These are phyloP conservation scores for Mythimna pallens DNA, from an alignment of 2,888 invertebrate species.

Conservation along the genomic window DNA sequence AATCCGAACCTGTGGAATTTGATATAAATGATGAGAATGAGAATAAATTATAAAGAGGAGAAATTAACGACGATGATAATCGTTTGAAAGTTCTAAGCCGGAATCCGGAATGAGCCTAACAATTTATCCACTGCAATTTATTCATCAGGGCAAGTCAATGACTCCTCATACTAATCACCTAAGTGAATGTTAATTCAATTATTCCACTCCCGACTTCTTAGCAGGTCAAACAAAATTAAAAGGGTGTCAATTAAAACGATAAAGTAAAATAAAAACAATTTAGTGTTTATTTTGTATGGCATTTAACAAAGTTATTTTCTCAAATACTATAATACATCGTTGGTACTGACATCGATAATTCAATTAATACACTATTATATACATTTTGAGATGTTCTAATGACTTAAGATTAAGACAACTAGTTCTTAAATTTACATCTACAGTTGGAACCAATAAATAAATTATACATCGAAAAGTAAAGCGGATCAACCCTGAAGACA, in stretches of 20 bases:
- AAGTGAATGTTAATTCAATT: slow-evolving; percentile 46
- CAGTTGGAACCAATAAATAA: slow-evolving; percentile 84
- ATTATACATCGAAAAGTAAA: slow-evolving; percentile 77
- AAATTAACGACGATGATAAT: slow-evolving; percentile 41
- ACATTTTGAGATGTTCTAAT: slow-evolving; percentile 80
- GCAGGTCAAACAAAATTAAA: slow-evolving; percentile 50
- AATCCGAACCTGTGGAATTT: slow-evolving; percentile 47
- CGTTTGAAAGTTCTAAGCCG: slow-evolving; percentile 53
- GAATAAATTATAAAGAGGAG: slow-evolving; percentile 52
- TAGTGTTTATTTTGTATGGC: slow-evolving; percentile 87
- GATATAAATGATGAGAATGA: slow-evolving; percentile 47
- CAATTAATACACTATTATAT: slow-evolving; percentile 84
- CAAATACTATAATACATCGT: slow-evolving; percentile 87
- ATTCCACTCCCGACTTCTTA: slow-evolving; percentile 24
- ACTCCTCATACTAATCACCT: slow-evolving; percentile 42
- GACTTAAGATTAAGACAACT: slow-evolving; percentile 81
- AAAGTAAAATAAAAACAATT: slow-evolving; percentile 89
- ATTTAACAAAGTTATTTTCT: slow-evolving; percentile 86
- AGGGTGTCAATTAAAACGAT: slow-evolving; percentile 66
- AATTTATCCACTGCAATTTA: slow-evolving; percentile 19
- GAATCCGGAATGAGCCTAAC: slow-evolving; percentile 40
- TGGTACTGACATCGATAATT: slow-evolving; percentile 87
- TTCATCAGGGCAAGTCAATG: slow-evolving; percentile 41
- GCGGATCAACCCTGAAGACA: slow-evolving; percentile 65
- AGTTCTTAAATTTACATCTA: slow-evolving; percentile 81